Evolutionary conservation across 2,113 vertebrate species (phyloP).

Genomic region (Oxygymnocypris stewartii): DNA sequence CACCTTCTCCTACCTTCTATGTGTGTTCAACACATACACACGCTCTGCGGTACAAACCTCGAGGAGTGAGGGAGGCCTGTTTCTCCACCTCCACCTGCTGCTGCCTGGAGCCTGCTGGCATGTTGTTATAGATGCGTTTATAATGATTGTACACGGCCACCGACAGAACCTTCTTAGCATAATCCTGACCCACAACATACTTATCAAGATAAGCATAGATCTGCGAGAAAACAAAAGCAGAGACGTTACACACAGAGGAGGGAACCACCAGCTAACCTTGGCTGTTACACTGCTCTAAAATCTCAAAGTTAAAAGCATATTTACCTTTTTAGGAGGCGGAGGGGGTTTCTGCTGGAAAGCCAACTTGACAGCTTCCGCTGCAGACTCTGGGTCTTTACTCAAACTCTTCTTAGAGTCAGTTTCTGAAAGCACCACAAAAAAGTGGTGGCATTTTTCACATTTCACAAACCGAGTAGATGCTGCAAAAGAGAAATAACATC

Average conservation of each 20-base stretch:
- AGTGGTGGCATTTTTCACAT: constrained; percentile 91
- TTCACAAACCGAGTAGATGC: constrained; percentile 90
- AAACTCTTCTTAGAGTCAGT: constrained; percentile 88
- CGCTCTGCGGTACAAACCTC: constrained; percentile 75
- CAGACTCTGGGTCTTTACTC: constrained; percentile 85
- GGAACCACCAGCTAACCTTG: neutral
- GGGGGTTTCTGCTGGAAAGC: constrained; percentile 90
- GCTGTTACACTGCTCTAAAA: neutral
- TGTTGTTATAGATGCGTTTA: constrained; percentile 91
- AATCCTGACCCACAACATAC: constrained; percentile 88
- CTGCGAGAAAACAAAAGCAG: constrained; percentile 57
- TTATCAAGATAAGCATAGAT: constrained; percentile 93
- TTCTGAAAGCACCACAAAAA: constrained; percentile 89
- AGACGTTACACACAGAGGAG: neutral
- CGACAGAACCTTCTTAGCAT: constrained; percentile 90
- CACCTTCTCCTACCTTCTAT: neutral
- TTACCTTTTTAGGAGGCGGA: constrained; percentile 88
- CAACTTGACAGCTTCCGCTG: constrained; percentile 87
- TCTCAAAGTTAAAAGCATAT: neutral
- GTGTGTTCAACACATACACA: neutral
- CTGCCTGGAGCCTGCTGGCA: constrained; percentile 79
- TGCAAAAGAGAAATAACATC: constrained; percentile 53
- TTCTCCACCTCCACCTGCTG: constrained; percentile 87
- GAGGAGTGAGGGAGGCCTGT: constrained; percentile 83
- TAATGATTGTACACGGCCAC: constrained; percentile 93